Evolutionary conservation across 2,797 vertebrate genomes (phyloP).

Genomic region (Enteromius mattozi): DNA sequence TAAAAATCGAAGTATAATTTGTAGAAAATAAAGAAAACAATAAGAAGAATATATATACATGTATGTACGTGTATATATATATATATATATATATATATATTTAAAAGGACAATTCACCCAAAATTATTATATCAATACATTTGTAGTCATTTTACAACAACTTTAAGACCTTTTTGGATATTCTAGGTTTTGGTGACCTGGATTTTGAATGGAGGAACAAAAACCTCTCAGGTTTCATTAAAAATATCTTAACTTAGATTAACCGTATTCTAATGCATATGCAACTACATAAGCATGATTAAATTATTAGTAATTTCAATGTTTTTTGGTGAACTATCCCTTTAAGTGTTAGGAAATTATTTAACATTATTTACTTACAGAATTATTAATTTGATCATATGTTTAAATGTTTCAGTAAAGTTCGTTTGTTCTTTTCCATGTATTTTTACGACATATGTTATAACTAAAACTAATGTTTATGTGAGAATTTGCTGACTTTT

Average conservation of each 20-base stretch:
- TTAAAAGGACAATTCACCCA: neutral
- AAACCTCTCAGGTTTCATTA: neutral
- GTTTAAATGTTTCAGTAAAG: neutral
- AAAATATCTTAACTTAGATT: neutral
- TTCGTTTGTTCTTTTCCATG: neutral
- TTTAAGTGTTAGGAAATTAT: neutral
- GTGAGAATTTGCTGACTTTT: conserved; percentile 7
- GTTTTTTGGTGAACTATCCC: neutral
- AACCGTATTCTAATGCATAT: neutral
- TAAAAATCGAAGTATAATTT: no score
- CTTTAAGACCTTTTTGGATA: neutral
- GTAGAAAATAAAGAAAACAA: no score
- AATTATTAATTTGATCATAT: neutral
- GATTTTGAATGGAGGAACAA: neutral
- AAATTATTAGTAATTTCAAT: neutral
- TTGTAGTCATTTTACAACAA: neutral
- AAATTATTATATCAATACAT: neutral
- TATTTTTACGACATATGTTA: neutral
- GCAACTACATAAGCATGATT: neutral
- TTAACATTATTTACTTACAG: neutral
- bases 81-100: no score
- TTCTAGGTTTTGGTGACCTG: neutral
- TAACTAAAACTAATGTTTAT: neutral
- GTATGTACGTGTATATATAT: no score
- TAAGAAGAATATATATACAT: no score